Conservation (phyloP, 2,888 invertebrate species). For the Pherbina coryleti region DNA sequence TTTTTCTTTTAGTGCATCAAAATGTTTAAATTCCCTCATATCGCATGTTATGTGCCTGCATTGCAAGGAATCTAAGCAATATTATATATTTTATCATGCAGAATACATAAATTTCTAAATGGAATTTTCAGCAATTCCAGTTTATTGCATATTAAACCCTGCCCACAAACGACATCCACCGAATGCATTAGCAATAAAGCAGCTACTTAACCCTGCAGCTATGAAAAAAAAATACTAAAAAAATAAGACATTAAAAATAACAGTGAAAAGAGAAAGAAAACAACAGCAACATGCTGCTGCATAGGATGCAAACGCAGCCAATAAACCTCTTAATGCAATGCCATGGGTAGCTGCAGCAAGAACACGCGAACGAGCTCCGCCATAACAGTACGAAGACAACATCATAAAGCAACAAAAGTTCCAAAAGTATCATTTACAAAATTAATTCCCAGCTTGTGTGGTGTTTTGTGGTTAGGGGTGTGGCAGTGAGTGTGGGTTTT, state of each 20-base stretch:
- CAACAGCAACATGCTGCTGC: not conserved
- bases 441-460: constrained; percentile 19
- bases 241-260: not conserved
- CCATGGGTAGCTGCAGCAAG: not conserved
- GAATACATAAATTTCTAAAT: too few relatives aligned
- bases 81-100: too few relatives aligned
- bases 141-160: too few relatives aligned
- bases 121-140: too few relatives aligned
- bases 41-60: too few relatives aligned
- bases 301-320: not conserved
- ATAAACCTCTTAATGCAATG: not conserved
- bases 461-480: not conserved
- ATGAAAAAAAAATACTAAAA: too few relatives aligned
- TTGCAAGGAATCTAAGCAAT: too few relatives aligned
- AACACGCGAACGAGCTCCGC: not conserved
- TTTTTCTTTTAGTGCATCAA: too few relatives aligned
- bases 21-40: too few relatives aligned
- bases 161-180: too few relatives aligned
- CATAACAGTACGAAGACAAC: not conserved
- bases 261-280: not conserved
- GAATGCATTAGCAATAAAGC: too few relatives aligned
- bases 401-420: not conserved
- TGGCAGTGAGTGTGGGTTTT: not conserved
- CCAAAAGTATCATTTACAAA: constrained; percentile 20
- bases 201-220: not conserved